Percentiles rank a stretch among this genome's conserved stretches.
These are phyloP conservation scores for Poecilia gillii DNA, from an alignment of 2,797 vertebrate species.

Conservation along the genomic window DNA sequence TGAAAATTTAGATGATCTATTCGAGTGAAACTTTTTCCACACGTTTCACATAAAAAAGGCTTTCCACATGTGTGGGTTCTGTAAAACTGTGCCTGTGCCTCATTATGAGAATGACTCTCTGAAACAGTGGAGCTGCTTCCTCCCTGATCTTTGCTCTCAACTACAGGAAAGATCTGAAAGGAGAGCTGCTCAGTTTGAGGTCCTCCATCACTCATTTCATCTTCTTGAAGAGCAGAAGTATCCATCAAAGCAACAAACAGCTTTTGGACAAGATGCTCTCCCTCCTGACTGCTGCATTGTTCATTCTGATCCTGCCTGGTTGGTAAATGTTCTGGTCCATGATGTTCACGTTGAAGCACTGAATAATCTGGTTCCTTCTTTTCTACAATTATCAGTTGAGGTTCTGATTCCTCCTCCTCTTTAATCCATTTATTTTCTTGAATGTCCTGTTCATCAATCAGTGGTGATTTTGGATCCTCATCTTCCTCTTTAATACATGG, in stretches of 20 bases:
- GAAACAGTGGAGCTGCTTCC: background rate
- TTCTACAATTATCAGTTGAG: background rate
- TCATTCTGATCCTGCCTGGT: background rate
- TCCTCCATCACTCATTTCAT: background rate
- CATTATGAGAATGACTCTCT: background rate
- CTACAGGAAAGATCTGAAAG: background rate
- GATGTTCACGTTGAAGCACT: background rate
- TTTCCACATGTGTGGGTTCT: background rate
- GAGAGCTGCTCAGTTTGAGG: background rate
- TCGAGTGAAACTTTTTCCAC: background rate
- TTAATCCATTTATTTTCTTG: background rate
- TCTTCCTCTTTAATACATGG: background rate
- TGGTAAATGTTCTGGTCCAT: background rate
- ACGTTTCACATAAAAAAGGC: background rate
- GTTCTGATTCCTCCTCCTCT: background rate
- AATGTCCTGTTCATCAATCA: background rate
- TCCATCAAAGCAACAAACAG: background rate
- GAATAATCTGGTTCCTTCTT: background rate
- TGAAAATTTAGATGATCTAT: conserved; percentile 1
- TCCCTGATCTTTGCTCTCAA: background rate
- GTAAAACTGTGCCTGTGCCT: background rate
- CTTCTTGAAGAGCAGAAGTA: background rate
- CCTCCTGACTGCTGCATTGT: background rate
- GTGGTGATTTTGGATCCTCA: background rate
- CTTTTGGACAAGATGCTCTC: background rate